phyloP scores from a whole-genome alignment of 2,113 vertebrate species.

The Tychaedon coryphoeus region DNA sequence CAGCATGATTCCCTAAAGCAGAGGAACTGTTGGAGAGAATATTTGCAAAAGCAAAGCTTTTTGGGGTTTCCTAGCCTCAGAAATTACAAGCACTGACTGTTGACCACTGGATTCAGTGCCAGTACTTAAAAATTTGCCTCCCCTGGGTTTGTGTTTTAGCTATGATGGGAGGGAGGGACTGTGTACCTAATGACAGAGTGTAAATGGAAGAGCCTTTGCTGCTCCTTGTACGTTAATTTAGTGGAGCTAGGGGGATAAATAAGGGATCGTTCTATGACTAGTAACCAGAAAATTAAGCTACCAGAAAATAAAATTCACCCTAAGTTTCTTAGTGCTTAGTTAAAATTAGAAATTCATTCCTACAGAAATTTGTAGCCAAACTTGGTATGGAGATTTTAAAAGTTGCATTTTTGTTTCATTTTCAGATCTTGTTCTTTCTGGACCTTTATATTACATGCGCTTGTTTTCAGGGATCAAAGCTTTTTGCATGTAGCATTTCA shows the following conservation, averaged over 20 bases:
- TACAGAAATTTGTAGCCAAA: not conserved
- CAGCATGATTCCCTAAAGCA: not conserved
- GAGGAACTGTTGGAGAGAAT: not conserved
- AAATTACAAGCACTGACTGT: not conserved
- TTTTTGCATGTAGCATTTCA: not conserved
- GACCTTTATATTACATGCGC: not conserved
- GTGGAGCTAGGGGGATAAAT: not conserved
- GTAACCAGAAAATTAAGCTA: not conserved
- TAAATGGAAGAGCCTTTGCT: not conserved
- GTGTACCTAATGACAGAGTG: not conserved
- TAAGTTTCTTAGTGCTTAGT: not conserved
- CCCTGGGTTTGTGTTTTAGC: not conserved
- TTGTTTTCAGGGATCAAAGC: not conserved
- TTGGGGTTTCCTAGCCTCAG: not conserved
- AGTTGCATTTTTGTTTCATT: not conserved
- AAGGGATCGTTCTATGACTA: not conserved
- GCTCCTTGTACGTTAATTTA: not conserved
- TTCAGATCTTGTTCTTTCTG: not conserved
- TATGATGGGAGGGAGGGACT: too few relatives aligned
- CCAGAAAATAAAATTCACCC: not conserved
- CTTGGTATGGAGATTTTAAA: not conserved
- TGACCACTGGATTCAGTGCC: not conserved
- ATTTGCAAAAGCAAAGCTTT: not conserved
- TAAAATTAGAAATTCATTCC: not conserved
- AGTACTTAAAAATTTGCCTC: not conserved